A percentile compares a stretch with the other conserved stretches of the same genome.
Conservation (phyloP, 1,140 invertebrate species). For the Aphaenogaster floridana region DNA sequence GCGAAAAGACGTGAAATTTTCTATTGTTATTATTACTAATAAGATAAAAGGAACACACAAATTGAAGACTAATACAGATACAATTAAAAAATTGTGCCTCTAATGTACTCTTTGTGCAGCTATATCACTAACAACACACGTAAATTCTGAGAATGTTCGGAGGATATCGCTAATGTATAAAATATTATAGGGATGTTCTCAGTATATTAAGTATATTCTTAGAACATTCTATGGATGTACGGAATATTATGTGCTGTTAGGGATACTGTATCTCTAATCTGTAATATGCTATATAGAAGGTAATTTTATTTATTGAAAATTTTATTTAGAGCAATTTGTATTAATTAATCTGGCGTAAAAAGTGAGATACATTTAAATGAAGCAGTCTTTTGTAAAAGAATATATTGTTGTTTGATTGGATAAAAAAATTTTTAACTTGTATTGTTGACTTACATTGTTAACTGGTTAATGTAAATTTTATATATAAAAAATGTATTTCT, state of each 20-base stretch:
- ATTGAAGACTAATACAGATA: not conserved
- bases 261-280: not conserved
- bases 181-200: no score
- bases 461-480: slow-evolving; percentile 8
- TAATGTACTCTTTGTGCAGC: not conserved
- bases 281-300: not conserved
- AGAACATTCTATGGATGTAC: no score
- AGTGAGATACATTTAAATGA: not conserved
- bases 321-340: not conserved
- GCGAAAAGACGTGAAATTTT: not conserved
- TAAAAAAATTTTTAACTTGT: not conserved
- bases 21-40: not conserved
- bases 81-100: not conserved
- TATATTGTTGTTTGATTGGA: not conserved
- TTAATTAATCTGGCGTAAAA: not conserved
- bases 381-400: not conserved
- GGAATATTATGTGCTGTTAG: no score
- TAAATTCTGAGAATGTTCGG: no score
- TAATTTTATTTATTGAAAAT: slow-evolving; percentile 1
- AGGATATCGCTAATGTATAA: no score
- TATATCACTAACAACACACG: not conserved
- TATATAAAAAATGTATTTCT: not conserved
- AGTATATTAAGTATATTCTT: no score
- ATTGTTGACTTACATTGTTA: slow-evolving; percentile 1
- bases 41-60: no score